A percentile compares a stretch with the other conserved stretches of the same genome.
Evolutionary conservation across 1,140 invertebrate species (phyloP).

Genomic region (Orchesella cincta): DNA sequence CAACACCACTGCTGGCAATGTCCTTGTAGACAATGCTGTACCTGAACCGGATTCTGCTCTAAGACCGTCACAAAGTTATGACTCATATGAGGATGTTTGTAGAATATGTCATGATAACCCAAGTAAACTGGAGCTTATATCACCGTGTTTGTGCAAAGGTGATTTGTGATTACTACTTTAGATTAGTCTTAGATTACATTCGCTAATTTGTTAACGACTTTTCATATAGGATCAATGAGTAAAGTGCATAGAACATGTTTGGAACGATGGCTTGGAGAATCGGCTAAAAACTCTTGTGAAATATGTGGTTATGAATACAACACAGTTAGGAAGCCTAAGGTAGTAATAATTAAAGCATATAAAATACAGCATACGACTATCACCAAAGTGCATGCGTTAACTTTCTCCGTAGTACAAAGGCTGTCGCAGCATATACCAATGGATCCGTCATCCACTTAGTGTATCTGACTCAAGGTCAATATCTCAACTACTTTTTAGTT

Average conservation of each 20-base stretch:
- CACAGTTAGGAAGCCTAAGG: constrained; percentile 57
- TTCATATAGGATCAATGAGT: constrained; percentile 66
- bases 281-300: constrained; percentile 64
- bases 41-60: too few species aligned
- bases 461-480: neutral
- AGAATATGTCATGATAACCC: constrained; percentile 50
- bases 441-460: constrained; percentile 38
- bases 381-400: neutral
- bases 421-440: constrained; percentile 10
- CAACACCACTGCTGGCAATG: too few species aligned
- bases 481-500: neutral
- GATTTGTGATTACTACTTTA: neutral
- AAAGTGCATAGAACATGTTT: constrained; percentile 68
- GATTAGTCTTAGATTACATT: neutral
- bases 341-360: constrained; percentile 24
- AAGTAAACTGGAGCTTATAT: constrained; percentile 40
- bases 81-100: constrained; percentile 40
- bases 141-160: constrained; percentile 50
- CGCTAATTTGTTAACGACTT: too few species aligned
- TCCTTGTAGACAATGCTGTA: too few species aligned
- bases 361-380: neutral
- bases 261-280: constrained; percentile 69
- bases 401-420: constrained; percentile 1
- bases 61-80: neutral
- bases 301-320: constrained; percentile 63